Conservation (phyloP, 2,888 invertebrate species). For the Mycogona germanica region DNA sequence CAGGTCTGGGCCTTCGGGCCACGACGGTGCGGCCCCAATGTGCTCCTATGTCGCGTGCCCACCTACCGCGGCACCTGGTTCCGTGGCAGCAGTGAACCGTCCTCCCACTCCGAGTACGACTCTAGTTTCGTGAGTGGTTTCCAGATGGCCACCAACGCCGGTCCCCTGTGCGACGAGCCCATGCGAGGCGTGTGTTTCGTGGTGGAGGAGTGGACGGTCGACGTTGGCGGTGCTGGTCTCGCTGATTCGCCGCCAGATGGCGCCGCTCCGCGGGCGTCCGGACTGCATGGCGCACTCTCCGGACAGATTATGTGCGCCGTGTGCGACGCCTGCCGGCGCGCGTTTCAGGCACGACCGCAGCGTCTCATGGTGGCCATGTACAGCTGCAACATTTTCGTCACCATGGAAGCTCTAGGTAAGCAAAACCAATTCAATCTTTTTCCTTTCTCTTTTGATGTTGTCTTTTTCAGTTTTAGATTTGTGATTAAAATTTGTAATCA, state of each 20-base stretch:
- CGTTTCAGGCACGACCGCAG: constrained; percentile 79
- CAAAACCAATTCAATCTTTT: constrained; percentile 25
- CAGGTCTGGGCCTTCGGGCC: constrained; percentile 90
- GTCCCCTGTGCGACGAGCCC: constrained; percentile 94
- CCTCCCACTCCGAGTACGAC: constrained; percentile 39
- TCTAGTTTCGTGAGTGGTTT: constrained; percentile 69
- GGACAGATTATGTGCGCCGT: constrained; percentile 87
- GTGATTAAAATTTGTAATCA: not conserved
- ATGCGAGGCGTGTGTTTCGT: constrained; percentile 90
- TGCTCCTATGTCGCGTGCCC: constrained; percentile 65
- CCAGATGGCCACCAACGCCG: constrained; percentile 71
- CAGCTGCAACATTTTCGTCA: constrained; percentile 63
- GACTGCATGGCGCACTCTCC: constrained; percentile 38
- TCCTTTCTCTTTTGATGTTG: not conserved
- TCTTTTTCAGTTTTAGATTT: not conserved
- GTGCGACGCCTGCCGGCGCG: constrained; percentile 74
- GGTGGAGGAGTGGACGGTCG: constrained; percentile 67
- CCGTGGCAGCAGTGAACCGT: constrained; percentile 36
- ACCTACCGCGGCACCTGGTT: constrained; percentile 48
- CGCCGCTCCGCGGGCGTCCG: constrained; percentile 4
- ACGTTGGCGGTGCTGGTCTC: not conserved
- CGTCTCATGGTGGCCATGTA: constrained; percentile 95
- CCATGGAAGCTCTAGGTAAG: constrained; percentile 78
- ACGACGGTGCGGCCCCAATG: constrained; percentile 73
- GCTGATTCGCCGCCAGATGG: constrained; percentile 8